Conservation (phyloP, 2,113 vertebrate genomes). For the Trogon surrucura region DNA sequence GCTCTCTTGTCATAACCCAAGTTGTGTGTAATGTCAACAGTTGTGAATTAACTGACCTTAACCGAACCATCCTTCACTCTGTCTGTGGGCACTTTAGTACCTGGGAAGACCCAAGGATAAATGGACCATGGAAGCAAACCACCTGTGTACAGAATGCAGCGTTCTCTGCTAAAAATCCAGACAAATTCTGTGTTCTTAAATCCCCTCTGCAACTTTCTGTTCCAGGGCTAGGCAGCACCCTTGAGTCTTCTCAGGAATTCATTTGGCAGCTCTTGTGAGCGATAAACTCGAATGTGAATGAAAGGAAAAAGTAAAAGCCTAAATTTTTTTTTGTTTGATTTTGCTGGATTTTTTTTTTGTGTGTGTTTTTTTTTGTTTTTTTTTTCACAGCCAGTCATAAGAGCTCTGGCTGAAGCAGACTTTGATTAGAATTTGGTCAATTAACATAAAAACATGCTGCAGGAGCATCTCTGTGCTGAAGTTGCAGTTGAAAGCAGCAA, state of each 20-base stretch:
- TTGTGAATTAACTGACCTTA: background rate
- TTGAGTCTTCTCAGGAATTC: background rate
- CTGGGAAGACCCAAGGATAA: background rate
- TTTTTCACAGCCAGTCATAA: accelerated
- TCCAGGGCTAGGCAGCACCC: background rate
- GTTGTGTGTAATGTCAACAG: background rate
- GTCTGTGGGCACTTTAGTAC: background rate
- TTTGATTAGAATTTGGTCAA: background rate
- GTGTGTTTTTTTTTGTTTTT: background rate
- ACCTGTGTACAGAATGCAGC: too few species aligned
- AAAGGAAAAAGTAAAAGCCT: background rate
- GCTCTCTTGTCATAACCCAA: background rate
- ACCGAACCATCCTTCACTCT: too few species aligned
- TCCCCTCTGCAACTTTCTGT: background rate
- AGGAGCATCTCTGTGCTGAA: background rate
- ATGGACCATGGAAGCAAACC: accelerated
- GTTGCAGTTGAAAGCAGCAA: background rate
- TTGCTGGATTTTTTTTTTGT: too few species aligned
- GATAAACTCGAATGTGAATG: background rate
- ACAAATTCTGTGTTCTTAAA: background rate
- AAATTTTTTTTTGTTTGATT: too few species aligned
- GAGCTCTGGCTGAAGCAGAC: background rate
- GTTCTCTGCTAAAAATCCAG: background rate
- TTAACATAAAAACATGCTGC: accelerated
- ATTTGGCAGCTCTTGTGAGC: background rate